A percentile compares a stretch with the other conserved stretches of the same genome.
These are phyloP conservation scores for Schizopygopsis malacanthus DNA, from an alignment of 2,797 vertebrate genomes.

Conservation along the genomic window DNA sequence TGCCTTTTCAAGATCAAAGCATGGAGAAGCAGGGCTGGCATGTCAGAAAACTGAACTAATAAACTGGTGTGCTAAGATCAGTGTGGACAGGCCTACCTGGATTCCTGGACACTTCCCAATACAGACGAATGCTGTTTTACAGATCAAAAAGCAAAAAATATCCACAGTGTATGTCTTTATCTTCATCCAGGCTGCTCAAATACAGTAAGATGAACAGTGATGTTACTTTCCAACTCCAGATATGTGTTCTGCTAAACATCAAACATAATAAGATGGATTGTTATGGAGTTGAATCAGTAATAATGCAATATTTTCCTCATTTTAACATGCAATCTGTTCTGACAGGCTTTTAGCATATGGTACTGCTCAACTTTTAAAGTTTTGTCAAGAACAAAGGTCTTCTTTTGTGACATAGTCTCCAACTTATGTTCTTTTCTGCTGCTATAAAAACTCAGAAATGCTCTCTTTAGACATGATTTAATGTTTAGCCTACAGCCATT, in stretches of 20 bases:
- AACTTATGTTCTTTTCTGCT: slow-evolving; percentile 11
- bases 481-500: slow-evolving; percentile 26
- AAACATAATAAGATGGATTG: slow-evolving; percentile 16
- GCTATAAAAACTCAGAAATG: slow-evolving; percentile 25
- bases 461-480: slow-evolving; percentile 37
- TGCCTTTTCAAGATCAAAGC: slow-evolving; percentile 72
- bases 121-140: neutral
- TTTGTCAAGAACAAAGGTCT: slow-evolving; percentile 1
- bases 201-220: slow-evolving; percentile 2
- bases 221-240: slow-evolving; percentile 46
- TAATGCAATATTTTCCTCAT: slow-evolving; percentile 11
- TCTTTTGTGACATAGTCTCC: slow-evolving; percentile 5
- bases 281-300: slow-evolving; percentile 15
- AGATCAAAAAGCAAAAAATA: neutral
- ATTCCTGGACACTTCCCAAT: slow-evolving; percentile 19
- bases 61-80: slow-evolving; percentile 34
- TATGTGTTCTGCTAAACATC: slow-evolving; percentile 20
- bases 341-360: slow-evolving; percentile 22
- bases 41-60: slow-evolving; percentile 43
- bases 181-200: slow-evolving; percentile 1
- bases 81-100: neutral
- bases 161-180: neutral
- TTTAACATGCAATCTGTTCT: slow-evolving; percentile 19
- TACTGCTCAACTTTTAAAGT: neutral
- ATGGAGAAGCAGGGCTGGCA: slow-evolving; percentile 30